Conservation (phyloP, 1,140 invertebrate genomes). For the silkworm (Bombyx mori) region ASM3026992v2 NC_085112.1:6185501-6186000, state of each 20-base stretch:
- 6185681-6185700: conserved; percentile 27
- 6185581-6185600: no score
- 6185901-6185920: no score
- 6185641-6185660: neutral
- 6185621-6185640: neutral
- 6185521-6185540: no score
- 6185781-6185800: conserved; percentile 47
- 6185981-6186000: no score
- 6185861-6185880: neutral
- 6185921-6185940: no score
- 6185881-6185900: neutral
- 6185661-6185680: conserved; percentile 7
- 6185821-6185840: conserved; percentile 24
- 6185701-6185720: conserved; percentile 60
- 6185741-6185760: conserved; percentile 64
- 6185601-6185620: neutral
- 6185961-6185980: no score
- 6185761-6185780: conserved; percentile 52
- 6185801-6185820: conserved; percentile 48
- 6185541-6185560: no score
- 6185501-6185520: no score
- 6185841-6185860: conserved; percentile 23
- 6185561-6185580: no score
- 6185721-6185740: conserved; percentile 38
- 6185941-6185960: no score